Base-by-base conservation (phyloP, 2,113 vertebrate genomes). In the Coptodon bakossiorum region DNA sequence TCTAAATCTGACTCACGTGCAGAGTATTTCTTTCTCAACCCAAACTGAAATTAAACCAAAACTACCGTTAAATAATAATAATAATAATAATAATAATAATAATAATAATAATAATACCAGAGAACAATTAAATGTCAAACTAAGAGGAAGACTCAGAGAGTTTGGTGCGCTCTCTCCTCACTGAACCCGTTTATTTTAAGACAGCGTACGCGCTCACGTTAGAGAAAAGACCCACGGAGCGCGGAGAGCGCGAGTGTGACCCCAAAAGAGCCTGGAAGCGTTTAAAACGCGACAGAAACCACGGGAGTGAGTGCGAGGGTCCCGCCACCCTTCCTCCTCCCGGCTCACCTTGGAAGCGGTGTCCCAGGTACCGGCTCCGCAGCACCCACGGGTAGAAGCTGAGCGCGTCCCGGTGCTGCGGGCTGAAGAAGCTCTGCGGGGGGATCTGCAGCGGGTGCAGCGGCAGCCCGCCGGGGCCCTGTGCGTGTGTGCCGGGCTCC, bases 351-450 rank as follows among this genome's bases (percentile, higher is more conserved):
- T 94, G 92, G 90, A 96, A 97, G 38, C 96, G 92, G 93, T 96
- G 95, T 38, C 95, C 96, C 84, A 97, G 95, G 93, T 96, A 97
- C 12, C 96, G 90, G 94, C 96, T 96, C 87, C 96, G 92, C 36
- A 96, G 94, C n/a, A 97, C 95, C 96, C 97, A 97, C 2, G 97
- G 97, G 93, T 97, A 97, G 92, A 97, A 97, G 94, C 96, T 96
- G 79, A 97, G 94, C 59, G 95, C 90, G 22, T 96, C 96, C 48
- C 96, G 95, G 89, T 96, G 96, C 80, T 96, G 96, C 82, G 95
- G 94, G 50, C 92, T 93, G 95, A 97, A 97, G 94, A 97, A 96
- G 79, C 95, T 94, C 93, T 96, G 96, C 7, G 95, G 84, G 31
- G 96, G 95, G 53, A 97, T 91, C 84, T 96, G 96, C 73, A 97